Base-by-base conservation (phyloP, 2,888 invertebrate species). In the Drosophila peninsularis region DNA sequence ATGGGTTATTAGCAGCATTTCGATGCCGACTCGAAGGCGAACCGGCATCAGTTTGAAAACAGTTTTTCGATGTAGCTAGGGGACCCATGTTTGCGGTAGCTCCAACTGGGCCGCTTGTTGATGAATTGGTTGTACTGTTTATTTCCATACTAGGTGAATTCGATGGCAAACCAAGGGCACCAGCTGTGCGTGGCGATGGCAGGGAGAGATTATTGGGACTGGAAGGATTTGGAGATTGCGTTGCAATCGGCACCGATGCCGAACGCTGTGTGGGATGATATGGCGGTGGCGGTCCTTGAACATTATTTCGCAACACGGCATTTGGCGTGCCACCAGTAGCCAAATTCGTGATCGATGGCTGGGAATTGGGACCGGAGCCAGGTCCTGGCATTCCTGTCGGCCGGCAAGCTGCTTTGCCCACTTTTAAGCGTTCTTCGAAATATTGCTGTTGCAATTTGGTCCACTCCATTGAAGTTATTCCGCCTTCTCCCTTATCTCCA, bases 381-480 rank as follows among this genome's bases (percentile, higher is more conserved):
- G 17, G 32, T 34, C 32, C 91, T 62, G 71, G 73, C 65, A 61
- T 80, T 56, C 62, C 64, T 1, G 65, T 21, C 2, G 73, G 52
- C 5, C 69, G 62, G 24, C 69, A 58, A n/a, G 32, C 39, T 6
- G 62, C 14, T 67, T 90, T 90, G 6, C 90, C 94, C 91, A 92
- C 94, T 91, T 93, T 94, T 6, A 88, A 47, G 90, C 93, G 94
- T 91, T 92, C 94, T 83, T 97, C 97, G 88, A 95, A 96, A 93
- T 96, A 97, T 92, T 97, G 97, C 90, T 96, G 96, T 89, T 97
- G 97, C 80, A 98, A 93, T 92, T 98, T 97, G 87, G 96, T 96
- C 98, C 98, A 98, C 91, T 98, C 98, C 92, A 97, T 94, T 92
- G 96, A 96, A 6, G 95, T 95, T 75, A 94, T 93, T 39, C 90